Evolutionary conservation across 2,797 vertebrate species (phyloP).

Genomic region (Anabacerthia variegaticeps): DNA sequence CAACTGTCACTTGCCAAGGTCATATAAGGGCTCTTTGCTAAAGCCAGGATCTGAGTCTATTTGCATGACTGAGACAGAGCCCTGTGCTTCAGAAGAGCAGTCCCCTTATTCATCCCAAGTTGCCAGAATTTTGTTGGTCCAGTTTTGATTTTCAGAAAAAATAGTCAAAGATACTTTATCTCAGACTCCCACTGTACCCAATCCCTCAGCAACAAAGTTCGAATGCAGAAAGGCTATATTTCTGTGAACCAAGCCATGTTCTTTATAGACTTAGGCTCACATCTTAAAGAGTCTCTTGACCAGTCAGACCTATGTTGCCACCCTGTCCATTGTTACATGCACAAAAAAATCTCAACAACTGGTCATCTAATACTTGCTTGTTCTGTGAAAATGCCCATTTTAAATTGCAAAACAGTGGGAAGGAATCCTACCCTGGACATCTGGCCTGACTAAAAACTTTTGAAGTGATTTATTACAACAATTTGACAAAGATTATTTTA

Average conservation of each 20-base stretch:
- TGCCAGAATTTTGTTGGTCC: not conserved
- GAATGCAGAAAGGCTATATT: not conserved
- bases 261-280: not conserved
- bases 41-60: not conserved
- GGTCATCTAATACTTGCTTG: not conserved
- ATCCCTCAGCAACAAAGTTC: not conserved
- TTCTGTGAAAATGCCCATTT: not conserved
- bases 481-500: not conserved
- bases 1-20: conserved; percentile 2
- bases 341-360: not conserved
- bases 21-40: not conserved
- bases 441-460: not conserved
- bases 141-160: not conserved
- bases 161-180: not conserved
- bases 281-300: not conserved
- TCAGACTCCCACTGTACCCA: not conserved
- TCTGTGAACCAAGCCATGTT: not conserved
- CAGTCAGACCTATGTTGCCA: not conserved
- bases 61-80: not conserved
- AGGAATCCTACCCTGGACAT: not conserved
- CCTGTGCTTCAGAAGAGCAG: not conserved
- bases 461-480: not conserved
- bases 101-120: not conserved
- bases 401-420: not conserved
- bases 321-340: not conserved